These are phyloP conservation scores for Cassiopea xamachana DNA, from an alignment of 30 jellyfish, hydroid and myxozoan genomes.

Conservation along the genomic window DNA sequence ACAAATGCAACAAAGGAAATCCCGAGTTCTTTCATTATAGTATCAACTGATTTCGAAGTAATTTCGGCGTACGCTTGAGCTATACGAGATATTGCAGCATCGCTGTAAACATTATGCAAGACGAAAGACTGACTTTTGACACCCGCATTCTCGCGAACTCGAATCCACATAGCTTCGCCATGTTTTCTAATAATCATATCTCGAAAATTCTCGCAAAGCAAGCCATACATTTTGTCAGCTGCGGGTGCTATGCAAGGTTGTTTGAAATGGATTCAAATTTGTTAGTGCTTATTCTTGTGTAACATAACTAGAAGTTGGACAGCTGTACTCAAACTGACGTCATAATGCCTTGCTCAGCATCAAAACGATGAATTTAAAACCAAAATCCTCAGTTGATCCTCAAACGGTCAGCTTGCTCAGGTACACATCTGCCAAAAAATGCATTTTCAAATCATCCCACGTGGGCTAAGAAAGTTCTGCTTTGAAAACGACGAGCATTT, in stretches of 20 bases:
- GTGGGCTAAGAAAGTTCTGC: no score
- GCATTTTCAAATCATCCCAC: no score
- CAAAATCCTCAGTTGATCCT: neutral
- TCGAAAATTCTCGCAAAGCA: conserved; percentile 62
- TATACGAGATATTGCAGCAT: conserved; percentile 13
- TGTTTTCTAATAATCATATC: conserved; percentile 47
- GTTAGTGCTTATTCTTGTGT: neutral
- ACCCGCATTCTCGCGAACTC: conserved; percentile 57
- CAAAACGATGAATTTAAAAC: neutral
- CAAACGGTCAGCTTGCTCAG: neutral
- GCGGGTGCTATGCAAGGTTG: neutral
- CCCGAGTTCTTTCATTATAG: conserved; percentile 63
- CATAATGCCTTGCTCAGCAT: neutral
- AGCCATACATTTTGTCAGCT: conserved; percentile 64
- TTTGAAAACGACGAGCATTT: no score
- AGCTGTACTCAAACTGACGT: neutral
- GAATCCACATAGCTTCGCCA: conserved; percentile 63
- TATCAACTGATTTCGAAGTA: conserved; percentile 33
- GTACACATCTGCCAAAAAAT: no score
- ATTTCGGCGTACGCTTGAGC: conserved; percentile 71
- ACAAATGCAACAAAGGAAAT: conserved; percentile 61
- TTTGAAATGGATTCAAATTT: neutral
- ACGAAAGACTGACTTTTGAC: conserved; percentile 62
- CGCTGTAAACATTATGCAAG: conserved; percentile 62
- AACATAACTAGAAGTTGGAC: neutral